Evolutionary conservation across 2,113 vertebrate genomes (phyloP).

Genomic region (Otus sunia): DNA sequence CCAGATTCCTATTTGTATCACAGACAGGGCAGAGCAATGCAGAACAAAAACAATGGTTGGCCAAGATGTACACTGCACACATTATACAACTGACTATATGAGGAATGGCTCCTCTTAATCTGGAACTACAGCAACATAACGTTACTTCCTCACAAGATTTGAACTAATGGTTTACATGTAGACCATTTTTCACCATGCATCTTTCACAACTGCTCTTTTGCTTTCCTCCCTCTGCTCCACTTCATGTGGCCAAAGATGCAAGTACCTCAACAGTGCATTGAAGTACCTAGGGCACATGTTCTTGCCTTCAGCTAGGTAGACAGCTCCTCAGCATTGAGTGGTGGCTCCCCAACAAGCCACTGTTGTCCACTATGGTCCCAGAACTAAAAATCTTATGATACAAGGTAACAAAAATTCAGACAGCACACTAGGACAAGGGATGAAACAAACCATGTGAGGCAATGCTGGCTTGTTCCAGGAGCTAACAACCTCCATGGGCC

Average conservation of each 20-base stretch:
- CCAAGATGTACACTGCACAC: background rate
- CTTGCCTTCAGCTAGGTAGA: background rate
- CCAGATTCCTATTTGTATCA: background rate
- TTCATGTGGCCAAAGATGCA: background rate
- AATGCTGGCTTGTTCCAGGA: background rate
- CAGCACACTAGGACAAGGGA: background rate
- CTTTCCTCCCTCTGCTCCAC: background rate
- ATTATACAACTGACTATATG: rapidly evolving
- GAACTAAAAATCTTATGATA: background rate
- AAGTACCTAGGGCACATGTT: rapidly evolving
- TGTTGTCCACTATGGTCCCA: no score
- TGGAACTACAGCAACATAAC: background rate
- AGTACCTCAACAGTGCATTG: background rate
- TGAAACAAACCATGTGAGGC: background rate
- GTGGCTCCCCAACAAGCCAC: background rate
- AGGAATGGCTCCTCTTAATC: background rate
- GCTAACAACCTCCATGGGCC: background rate
- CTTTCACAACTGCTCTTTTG: background rate
- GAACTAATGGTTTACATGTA: background rate
- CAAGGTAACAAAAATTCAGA: background rate
- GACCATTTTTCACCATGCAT: background rate
- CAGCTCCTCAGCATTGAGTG: background rate
- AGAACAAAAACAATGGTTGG: background rate
- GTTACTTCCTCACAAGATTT: background rate
- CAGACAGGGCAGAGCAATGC: rapidly evolving